phyloP scores from a whole-genome alignment of 2,888 invertebrate species.

The Cephus runcator region DNA sequence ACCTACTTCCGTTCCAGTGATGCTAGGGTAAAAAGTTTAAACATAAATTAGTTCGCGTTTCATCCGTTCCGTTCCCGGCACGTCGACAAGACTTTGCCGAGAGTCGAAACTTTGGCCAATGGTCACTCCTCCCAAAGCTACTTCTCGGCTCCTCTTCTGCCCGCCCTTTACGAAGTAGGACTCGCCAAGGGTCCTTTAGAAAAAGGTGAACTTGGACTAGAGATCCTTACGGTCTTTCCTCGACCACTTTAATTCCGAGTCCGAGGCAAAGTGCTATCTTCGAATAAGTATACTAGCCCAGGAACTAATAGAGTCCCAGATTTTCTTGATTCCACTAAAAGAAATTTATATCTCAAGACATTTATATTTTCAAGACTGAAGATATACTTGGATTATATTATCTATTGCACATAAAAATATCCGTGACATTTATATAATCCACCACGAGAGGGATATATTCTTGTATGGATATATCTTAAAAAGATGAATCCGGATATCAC shows the following conservation, averaged over 20 bases:
- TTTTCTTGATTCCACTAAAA: background rate
- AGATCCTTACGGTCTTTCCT: background rate
- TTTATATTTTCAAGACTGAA: background rate
- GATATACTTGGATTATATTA: background rate
- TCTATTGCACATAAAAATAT: background rate
- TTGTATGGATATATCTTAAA: background rate
- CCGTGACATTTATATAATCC: background rate
- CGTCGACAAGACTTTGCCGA: background rate
- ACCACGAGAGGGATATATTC: background rate
- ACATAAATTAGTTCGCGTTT: constrained; percentile 3
- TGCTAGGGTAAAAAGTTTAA: background rate
- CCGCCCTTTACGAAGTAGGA: background rate
- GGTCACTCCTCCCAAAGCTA: background rate
- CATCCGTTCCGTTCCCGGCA: background rate
- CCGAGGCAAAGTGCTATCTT: background rate
- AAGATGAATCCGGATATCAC: background rate
- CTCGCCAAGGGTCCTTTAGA: background rate
- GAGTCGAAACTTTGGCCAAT: background rate
- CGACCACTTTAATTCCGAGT: background rate
- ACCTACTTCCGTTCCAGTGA: background rate
- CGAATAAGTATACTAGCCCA: background rate
- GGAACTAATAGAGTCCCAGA: background rate
- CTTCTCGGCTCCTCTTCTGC: background rate
- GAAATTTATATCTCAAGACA: background rate
- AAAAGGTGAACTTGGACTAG: background rate